Base-by-base conservation (phyloP, 2,797 vertebrate genomes). In the Halcyon badia region DNA sequence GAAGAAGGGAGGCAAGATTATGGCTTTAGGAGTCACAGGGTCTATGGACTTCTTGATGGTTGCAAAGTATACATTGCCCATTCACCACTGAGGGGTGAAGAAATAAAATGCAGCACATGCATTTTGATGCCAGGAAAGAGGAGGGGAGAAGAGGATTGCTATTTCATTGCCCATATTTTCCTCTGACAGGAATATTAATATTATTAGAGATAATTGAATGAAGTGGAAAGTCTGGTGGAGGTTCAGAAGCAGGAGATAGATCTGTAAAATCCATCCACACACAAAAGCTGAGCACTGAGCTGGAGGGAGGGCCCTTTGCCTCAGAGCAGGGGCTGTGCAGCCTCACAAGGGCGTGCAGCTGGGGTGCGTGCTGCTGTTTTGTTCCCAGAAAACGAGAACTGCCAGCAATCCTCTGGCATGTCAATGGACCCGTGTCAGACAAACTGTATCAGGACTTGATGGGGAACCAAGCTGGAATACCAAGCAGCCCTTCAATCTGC, bases 361-460 rank as follows among this genome's bases (percentile, higher is more conserved):
- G 92, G 89, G 90, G 39, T 57, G 94, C 96, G 95, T 44, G 84
- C 83, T 84, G 79, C 81, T 80, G 35, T 92, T 97, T 96, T 96
- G 96, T 94, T 97, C 90, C 90, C 56, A n/a, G 90, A 89, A 94
- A 95, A 89, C 11, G 14, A 84, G 81, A 91, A 78, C 87, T 95
- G 92, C 86, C 76, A 60, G 89, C 85, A 89, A 62, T 89, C 88
- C 93, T 91, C 91, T 86, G 94, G 93, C 94, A 68, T 75, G 86
- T 78, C 79, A 95, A 89, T 80, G 90, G 84, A 91, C 60, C 92
- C 8, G 14, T 72, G 86, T 93, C 95, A 96, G 77, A 78, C 78
- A 88, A 91, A 84, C 89, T 93, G 91, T 70, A 77, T 88, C 91
- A 90, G 88, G 87, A 48, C 83, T 75, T 70, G 69, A 69, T 42